A percentile compares a stretch with the other conserved stretches of the same genome.
phyloP scores from a whole-genome alignment of 1,140 invertebrate genomes.

The Myzus persicae region DNA sequence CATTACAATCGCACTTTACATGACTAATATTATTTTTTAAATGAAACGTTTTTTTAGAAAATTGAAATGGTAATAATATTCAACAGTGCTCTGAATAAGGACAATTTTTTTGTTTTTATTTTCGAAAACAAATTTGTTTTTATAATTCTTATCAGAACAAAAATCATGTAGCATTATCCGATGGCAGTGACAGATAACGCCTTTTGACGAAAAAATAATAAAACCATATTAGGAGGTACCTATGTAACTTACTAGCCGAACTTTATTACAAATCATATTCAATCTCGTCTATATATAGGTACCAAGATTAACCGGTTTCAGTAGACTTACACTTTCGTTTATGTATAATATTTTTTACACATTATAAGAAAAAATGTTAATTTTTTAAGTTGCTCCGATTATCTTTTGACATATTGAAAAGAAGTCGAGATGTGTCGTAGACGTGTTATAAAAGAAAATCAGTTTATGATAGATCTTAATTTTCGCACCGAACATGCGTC shows the following conservation, averaged over 20 bases:
- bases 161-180: not conserved
- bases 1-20: not conserved
- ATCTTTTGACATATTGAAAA: not conserved
- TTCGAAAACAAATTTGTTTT: not conserved
- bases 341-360: not conserved
- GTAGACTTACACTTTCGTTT: not conserved
- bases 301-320: not conserved
- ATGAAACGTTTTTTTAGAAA: not conserved
- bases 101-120: not conserved
- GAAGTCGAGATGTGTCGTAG: not conserved
- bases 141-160: not conserved
- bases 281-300: not conserved
- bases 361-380: not conserved
- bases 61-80: not conserved
- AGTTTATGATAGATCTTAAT: not conserved
- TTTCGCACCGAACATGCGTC: not conserved
- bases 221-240: no score
- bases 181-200: not conserved
- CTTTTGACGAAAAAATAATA: not conserved
- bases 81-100: not conserved
- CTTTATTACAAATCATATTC: not conserved
- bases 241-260: not conserved
- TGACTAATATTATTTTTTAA: no score
- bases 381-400: not conserved
- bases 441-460: not conserved